Base-by-base conservation (phyloP, 2,888 invertebrate genomes). In the Latheticus oryzae region DNA sequence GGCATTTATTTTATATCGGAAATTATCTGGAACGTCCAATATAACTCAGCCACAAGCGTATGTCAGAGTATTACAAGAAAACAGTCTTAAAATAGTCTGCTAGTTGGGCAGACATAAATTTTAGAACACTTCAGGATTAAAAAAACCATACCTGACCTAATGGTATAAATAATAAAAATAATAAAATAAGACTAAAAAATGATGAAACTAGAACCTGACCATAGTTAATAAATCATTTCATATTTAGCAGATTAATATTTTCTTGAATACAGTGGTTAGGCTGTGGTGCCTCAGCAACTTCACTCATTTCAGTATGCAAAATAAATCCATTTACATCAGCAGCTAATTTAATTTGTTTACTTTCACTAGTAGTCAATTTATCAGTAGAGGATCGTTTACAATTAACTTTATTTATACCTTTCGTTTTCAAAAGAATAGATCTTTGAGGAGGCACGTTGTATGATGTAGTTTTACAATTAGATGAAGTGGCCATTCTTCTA, bases 311-410 rank as follows among this genome's bases (percentile, higher is more conserved):
- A 21, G 75, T 67, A 60, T 76, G 74, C 24, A 75, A 62, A 55
- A 76, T 70, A 63, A 74, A 74, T 12, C 73, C 74, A 57, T 75
- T 75, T 28, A 74, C 68, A 56, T 72, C 73, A 23, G 68, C 51
- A 19, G 65, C 53, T 51, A 73, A 61, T 59, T 73, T 70, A 56
- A 72, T 67, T 60, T 73, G 73, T 69, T 77, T 76, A 58, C 64
- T 68, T 57, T 75, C 74, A 64, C 69, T 71, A 54, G 63, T 63
- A 38, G 61, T 64, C 37, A 70, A 33, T 62, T 71, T 75, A 26
- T 76, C 76, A 5, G 61, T 64, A 13, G 73, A 62, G 2, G 73
- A 59, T 51, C 75, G 63, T 66, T 75, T 76, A 53, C 70, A 68
- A 59, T 69, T 73, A 24, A 68, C 65, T 61, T 69, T 73, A 40